Evolutionary conservation across 2,888 invertebrate species (phyloP).

Genomic region (Mesorhabditis belari): DNA sequence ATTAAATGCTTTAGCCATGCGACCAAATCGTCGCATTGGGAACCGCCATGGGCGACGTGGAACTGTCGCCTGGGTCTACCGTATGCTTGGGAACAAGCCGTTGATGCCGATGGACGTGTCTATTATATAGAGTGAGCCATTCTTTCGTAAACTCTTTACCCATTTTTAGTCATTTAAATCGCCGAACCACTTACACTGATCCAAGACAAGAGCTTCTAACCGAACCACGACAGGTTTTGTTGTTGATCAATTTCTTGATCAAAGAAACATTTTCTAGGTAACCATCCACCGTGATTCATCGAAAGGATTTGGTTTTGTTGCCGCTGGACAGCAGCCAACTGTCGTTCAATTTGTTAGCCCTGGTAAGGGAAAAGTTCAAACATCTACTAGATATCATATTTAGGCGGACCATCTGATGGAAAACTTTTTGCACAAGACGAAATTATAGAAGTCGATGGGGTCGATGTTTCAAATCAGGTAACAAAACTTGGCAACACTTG

Average conservation of each 20-base stretch:
- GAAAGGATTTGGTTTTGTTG: slow-evolving; percentile 88
- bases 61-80: slow-evolving; percentile 64
- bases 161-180: slow-evolving; percentile 64
- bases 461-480: slow-evolving; percentile 77
- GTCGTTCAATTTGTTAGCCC: slow-evolving; percentile 69
- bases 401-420: slow-evolving; percentile 80
- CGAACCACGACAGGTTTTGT: neutral
- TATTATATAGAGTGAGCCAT: slow-evolving; percentile 82
- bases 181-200: slow-evolving; percentile 84
- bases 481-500: slow-evolving; percentile 37
- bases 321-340: slow-evolving; percentile 84
- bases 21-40: slow-evolving; percentile 61
- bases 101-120: slow-evolving; percentile 72
- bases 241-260: slow-evolving; percentile 50
- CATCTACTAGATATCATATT: slow-evolving; percentile 9
- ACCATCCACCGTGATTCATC: slow-evolving; percentile 70
- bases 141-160: neutral
- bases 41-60: slow-evolving; percentile 82
- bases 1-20: slow-evolving; percentile 32
- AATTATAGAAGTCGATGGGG: slow-evolving; percentile 80
- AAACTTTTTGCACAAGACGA: slow-evolving; percentile 84
- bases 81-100: slow-evolving; percentile 83
- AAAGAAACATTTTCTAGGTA: slow-evolving; percentile 73
- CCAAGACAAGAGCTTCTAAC: slow-evolving; percentile 60
- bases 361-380: slow-evolving; percentile 39